Evolutionary conservation across 2,888 invertebrate species (phyloP), one percentile per base, ranked within the genome.

Genomic region (Listrodromus nycthemerus): DNA sequence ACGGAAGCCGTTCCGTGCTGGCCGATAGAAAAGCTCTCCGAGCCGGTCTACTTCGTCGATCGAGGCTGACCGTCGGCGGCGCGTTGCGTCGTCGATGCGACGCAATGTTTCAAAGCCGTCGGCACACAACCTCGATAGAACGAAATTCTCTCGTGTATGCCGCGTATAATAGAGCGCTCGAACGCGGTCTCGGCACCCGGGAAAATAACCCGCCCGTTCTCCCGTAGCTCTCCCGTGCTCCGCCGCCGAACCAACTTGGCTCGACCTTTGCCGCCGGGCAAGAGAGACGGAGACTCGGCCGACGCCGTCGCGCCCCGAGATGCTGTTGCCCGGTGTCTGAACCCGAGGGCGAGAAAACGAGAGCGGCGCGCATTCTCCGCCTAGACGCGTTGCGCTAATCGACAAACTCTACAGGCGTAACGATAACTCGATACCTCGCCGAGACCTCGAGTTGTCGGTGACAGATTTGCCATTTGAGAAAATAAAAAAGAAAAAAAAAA

Each of bases 341-440:
- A 82, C 78, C 74, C 78, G 78, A 79, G 78, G 74, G 82, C 82
- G 78, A 82, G 82, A 82, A 82, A 82, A 82, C 78, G 82, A 82
- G 82, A 82, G 82, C 82, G 82, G 70, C 78, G 67, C 78, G 63
- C 78, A 79, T 79, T 79, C 78, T 79, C 63, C 73, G 80, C 10
- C 80, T 66, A 66, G 65, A 78, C 73, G 69, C 78, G 52, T 74
- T 79, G 30, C 55, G 58, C 73, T 77, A 74, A 82, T 78, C 82
- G 78, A 69, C 52, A 78, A 78, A 78, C 58, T 41, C 66, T 55
- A 66, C 33, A 55, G 66, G 70, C 41, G 21, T 58, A 27, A 58
- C 58, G 27, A 58, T 58, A 21, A 27, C 58, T 58, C 27, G 6
- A 58, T 58, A 58, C 24, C 24, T 58, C 24, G 1, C 10, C 58